Conservation (phyloP, 2,797 vertebrate species). For the Chaenodraco wilsoni region DNA sequence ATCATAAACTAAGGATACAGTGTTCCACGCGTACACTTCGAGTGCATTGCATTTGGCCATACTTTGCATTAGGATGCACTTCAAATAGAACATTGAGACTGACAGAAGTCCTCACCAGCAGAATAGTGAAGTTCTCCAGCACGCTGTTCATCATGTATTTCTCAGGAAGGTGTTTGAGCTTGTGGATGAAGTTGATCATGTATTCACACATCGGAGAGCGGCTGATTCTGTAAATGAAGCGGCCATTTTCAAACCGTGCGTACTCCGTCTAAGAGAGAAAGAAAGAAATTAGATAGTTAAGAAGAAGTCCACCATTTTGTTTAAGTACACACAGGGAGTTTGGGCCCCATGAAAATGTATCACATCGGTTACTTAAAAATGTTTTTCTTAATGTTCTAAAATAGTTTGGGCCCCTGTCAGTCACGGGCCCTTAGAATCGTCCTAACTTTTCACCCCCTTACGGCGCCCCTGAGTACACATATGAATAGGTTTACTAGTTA, state of each 20-base stretch:
- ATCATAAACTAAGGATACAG: too few species aligned
- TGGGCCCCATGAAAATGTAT: too few species aligned
- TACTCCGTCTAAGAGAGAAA: slow-evolving; percentile 90
- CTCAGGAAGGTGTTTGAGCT: slow-evolving; percentile 98
- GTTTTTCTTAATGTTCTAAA: too few species aligned
- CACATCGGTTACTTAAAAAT: too few species aligned
- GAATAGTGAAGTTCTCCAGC: slow-evolving; percentile 99
- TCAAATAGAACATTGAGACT: not conserved
- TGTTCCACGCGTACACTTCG: too few species aligned
- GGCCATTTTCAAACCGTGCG: slow-evolving; percentile 94
- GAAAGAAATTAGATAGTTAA: not conserved
- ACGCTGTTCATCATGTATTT: slow-evolving; percentile 99
- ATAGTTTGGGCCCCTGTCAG: too few species aligned
- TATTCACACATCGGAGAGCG: slow-evolving; percentile 99
- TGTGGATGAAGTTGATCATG: slow-evolving; percentile 99
- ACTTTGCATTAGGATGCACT: too few species aligned
- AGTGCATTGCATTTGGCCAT: too few species aligned
- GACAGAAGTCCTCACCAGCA: slow-evolving; percentile 87
- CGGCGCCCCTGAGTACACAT: too few species aligned
- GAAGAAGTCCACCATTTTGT: not conserved
- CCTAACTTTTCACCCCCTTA: too few species aligned
- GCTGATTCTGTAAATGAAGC: slow-evolving; percentile 97
- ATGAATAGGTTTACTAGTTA: not conserved
- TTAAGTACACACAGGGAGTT: not conserved
- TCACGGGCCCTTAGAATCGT: too few species aligned